Evolutionary conservation across 2,797 vertebrate species (phyloP), one percentile per base, ranked within the genome.

Genomic region (Gila robusta): DNA sequence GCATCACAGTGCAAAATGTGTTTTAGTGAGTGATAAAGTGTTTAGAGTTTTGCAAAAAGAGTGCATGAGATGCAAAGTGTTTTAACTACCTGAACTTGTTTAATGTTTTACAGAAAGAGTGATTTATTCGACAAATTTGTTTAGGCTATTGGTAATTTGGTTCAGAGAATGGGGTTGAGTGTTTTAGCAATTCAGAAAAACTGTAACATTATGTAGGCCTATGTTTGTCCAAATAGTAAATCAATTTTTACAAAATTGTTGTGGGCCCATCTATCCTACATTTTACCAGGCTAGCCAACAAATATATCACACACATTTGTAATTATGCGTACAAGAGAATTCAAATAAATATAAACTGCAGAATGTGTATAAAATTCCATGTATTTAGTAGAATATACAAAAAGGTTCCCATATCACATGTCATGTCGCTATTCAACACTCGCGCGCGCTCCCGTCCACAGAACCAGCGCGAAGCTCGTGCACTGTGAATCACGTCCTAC

Each of bases 401-500:
- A 77, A 39, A 26, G 1, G 1, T 16, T 1, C 9, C 9, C 39
- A 14, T 14, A 8, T 32, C 59, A 21, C 56, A 79, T 44, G 26
- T 32, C 56, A 59, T 23, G 35, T 44, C 3, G 12, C 4, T 32
- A n/a, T 69, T 56, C 52, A 71, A 17, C 9, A 6, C 5, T 19
- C 49, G 19, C 37, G 70, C 70, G 39, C 70, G 39, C 19, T 56
- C 70, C 52, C 26, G 67, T 1, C 23, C 7, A 69, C 28, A 16
- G 28, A 35, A 39, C 5, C n/a, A 35, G 41, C 11, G 28, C 11
- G 19, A 3, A 79, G 35, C 54, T 79, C 69, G 78, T 49, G 59
- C 62, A 67, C 82, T 21, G 28, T 11, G 62, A 54, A 84, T 69
- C 28, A 78, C 44, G 73, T 78, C 76, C 3, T 79, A 85, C 83